Percentiles rank a stretch among this genome's conserved stretches.
These are phyloP conservation scores for Percopsis transmontana DNA, from an alignment of 2,113 vertebrate species.

Conservation along the genomic window DNA sequence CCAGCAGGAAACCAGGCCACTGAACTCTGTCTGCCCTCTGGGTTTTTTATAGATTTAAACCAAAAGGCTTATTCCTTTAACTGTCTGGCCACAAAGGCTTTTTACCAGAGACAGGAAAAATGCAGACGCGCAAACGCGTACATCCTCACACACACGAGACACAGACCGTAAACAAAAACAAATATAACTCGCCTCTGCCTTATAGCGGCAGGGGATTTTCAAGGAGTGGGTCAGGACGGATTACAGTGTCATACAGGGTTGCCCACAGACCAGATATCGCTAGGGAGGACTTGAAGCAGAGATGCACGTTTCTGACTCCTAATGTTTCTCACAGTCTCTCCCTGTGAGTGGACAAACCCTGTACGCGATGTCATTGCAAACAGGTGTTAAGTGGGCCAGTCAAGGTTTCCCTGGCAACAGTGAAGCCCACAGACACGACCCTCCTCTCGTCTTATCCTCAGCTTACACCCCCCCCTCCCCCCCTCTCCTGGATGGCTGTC, in stretches of 20 bases:
- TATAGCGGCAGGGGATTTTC: neutral
- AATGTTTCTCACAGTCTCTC: slow-evolving; percentile 19
- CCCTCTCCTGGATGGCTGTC: slow-evolving; percentile 20
- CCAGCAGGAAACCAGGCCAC: slow-evolving; percentile 61
- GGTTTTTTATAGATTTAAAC: slow-evolving; percentile 47
- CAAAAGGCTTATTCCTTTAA: slow-evolving; percentile 42
- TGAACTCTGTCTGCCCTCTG: slow-evolving; percentile 68
- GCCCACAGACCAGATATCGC: neutral
- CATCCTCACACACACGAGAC: slow-evolving; percentile 20
- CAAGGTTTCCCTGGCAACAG: slow-evolving; percentile 70
- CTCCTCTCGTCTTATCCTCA: slow-evolving; percentile 25
- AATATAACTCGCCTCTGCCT: slow-evolving; percentile 3
- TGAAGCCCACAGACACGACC: slow-evolving; percentile 50
- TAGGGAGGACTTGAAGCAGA: slow-evolving; percentile 9
- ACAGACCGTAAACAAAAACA: slow-evolving; percentile 38
- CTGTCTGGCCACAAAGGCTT: slow-evolving; percentile 39
- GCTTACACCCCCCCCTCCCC: slow-evolving; percentile 14
- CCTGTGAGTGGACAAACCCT: slow-evolving; percentile 54
- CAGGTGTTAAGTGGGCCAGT: slow-evolving; percentile 66
- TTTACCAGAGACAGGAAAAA: slow-evolving; percentile 32
- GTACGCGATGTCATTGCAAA: slow-evolving; percentile 57
- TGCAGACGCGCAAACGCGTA: slow-evolving; percentile 1
- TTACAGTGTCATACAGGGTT: neutral
- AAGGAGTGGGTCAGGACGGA: neutral
- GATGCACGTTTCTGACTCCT: slow-evolving; percentile 21